These are phyloP conservation scores for Schrankia costaestrigalis DNA, from an alignment of 2,888 invertebrate species.

Conservation along the genomic window DNA sequence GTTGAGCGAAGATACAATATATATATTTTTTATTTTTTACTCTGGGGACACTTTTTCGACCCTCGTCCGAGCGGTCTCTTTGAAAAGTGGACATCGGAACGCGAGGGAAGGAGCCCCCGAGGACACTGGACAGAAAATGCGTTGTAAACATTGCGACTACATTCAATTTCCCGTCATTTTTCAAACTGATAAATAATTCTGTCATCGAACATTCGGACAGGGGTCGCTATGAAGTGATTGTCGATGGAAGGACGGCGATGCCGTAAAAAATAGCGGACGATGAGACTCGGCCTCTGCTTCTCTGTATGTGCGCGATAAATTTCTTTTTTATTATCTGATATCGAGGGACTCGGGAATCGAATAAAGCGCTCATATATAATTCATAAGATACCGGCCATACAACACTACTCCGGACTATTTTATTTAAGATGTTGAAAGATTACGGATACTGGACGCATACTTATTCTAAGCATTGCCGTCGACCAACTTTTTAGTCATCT, in stretches of 20 bases:
- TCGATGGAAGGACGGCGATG: constrained; percentile 68
- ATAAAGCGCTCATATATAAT: constrained; percentile 81
- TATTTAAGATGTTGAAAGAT: constrained; percentile 77
- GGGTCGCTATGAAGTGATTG: constrained; percentile 81
- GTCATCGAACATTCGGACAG: constrained; percentile 80
- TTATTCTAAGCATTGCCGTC: constrained; percentile 47
- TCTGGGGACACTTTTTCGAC: constrained; percentile 80
- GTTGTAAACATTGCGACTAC: constrained; percentile 82
- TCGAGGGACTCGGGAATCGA: constrained; percentile 81
- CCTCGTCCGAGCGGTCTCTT: constrained; percentile 81
- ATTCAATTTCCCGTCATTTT: constrained; percentile 82
- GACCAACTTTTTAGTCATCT: constrained; percentile 30
- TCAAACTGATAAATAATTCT: constrained; percentile 83
- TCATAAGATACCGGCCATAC: constrained; percentile 80
- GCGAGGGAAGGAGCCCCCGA: constrained; percentile 79
- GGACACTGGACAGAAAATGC: constrained; percentile 78
- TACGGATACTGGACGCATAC: constrained; percentile 57
- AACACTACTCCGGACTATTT: constrained; percentile 75
- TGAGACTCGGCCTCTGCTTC: constrained; percentile 57
- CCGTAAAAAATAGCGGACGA: constrained; percentile 77
- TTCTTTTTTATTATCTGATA: constrained; percentile 81
- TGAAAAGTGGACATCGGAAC: constrained; percentile 81
- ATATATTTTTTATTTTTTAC: constrained; percentile 78
- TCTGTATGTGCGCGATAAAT: constrained; percentile 76
- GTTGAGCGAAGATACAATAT: constrained; percentile 72